These are phyloP conservation scores for Podargus strigoides DNA, from an alignment of 2,797 vertebrate species.

Conservation along the genomic window DNA sequence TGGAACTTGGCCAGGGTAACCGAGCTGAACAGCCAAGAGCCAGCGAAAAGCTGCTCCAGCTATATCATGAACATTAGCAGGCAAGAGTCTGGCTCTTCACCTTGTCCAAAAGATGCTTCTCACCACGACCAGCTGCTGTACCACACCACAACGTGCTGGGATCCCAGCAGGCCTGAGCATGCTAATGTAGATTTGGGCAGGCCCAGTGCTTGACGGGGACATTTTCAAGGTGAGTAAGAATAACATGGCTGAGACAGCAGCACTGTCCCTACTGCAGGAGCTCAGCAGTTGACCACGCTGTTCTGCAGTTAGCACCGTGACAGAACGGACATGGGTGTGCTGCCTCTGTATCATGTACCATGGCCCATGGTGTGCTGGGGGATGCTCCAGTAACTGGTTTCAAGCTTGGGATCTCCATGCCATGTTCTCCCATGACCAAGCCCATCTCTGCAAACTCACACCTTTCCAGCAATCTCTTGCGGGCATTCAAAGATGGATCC, in stretches of 20 bases:
- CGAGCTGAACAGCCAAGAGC: background rate
- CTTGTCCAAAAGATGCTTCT: constrained; percentile 28
- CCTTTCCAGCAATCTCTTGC: background rate
- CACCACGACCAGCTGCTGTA: background rate
- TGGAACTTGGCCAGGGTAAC: constrained; percentile 16
- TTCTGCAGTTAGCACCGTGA: background rate
- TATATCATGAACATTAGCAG: background rate
- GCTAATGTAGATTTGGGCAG: background rate
- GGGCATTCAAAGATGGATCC: background rate
- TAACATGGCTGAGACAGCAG: background rate
- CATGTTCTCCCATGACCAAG: background rate
- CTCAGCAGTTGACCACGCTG: background rate
- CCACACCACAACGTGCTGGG: accelerated
- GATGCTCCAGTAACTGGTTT: background rate
- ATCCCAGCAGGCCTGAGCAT: background rate
- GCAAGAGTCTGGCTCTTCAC: background rate
- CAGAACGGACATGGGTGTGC: background rate
- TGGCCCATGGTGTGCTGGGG: background rate
- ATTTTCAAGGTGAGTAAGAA: constrained; percentile 6
- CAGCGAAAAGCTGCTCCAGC: background rate
- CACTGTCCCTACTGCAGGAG: background rate
- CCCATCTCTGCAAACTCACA: background rate
- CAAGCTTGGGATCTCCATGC: background rate
- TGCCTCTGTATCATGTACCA: accelerated
- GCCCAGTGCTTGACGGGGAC: background rate